These are phyloP conservation scores for Tychaedon coryphoeus DNA, from an alignment of 2,113 vertebrate species.

Conservation along the genomic window DNA sequence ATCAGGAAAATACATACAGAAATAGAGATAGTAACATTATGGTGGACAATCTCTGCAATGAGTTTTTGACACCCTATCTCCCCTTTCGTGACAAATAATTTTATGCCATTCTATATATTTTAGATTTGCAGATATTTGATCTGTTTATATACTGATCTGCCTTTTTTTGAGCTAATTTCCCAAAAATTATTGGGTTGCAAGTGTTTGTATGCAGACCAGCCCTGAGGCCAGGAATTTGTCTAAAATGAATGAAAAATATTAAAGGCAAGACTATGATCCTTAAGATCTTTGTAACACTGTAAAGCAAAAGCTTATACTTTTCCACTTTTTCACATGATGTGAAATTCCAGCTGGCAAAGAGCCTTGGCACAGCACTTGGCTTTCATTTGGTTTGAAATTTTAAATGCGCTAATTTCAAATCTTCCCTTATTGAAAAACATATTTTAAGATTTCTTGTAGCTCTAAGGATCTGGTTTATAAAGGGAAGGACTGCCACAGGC, in stretches of 20 bases:
- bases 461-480: neutral
- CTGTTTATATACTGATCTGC: neutral
- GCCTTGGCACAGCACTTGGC: neutral
- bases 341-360: neutral
- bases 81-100: neutral
- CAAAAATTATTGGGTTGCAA: neutral
- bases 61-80: neutral
- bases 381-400: neutral
- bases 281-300: neutral
- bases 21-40: neutral
- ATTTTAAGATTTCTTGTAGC: neutral
- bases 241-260: neutral
- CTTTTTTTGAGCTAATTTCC: neutral
- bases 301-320: neutral
- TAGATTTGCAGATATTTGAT: neutral
- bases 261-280: neutral
- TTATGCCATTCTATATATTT: neutral
- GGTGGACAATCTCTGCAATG: neutral
- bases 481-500: neutral
- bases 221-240: neutral
- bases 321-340: neutral
- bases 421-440: neutral
- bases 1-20: neutral
- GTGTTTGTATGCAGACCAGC: neutral
- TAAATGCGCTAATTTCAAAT: neutral